Conservation (phyloP, 2,888 invertebrate species). For the Drosophila incognita region DNA sequence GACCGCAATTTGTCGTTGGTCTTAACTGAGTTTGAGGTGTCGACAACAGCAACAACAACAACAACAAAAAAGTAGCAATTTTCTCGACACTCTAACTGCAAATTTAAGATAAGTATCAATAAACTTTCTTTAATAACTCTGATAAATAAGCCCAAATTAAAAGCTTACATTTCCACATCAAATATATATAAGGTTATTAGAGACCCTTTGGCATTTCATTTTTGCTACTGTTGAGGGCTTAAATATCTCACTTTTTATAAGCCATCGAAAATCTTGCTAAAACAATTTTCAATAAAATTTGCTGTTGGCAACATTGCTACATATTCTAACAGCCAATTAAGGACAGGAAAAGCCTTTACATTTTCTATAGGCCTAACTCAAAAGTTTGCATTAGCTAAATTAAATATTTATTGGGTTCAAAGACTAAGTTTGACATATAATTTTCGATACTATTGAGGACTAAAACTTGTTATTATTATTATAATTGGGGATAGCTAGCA, state of each 20-base stretch:
- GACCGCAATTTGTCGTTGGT: slow-evolving; percentile 38
- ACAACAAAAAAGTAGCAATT: slow-evolving; percentile 36
- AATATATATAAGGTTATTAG: background rate
- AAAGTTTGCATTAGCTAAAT: background rate
- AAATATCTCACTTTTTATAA: background rate
- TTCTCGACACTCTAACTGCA: slow-evolving; percentile 2
- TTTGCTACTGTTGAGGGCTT: background rate
- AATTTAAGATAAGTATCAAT: background rate
- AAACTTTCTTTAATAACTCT: background rate
- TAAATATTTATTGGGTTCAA: background rate
- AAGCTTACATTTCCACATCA: background rate
- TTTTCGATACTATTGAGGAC: background rate
- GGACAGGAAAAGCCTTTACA: background rate
- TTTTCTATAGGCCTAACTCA: background rate
- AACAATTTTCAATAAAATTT: background rate
- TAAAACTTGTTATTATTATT: background rate
- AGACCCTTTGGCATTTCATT: too few relatives aligned
- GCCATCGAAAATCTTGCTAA: background rate
- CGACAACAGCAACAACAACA: slow-evolving; percentile 7
- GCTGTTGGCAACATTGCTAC: slow-evolving; percentile 18
- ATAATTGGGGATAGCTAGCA: too few relatives aligned
- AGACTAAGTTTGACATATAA: background rate
- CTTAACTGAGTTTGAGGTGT: slow-evolving; percentile 33
- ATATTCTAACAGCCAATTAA: slow-evolving; percentile 2
- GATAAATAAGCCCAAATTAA: background rate